These are phyloP conservation scores for Dryococelus australis DNA, from an alignment of 2,888 invertebrate genomes.

Conservation along the genomic window DNA sequence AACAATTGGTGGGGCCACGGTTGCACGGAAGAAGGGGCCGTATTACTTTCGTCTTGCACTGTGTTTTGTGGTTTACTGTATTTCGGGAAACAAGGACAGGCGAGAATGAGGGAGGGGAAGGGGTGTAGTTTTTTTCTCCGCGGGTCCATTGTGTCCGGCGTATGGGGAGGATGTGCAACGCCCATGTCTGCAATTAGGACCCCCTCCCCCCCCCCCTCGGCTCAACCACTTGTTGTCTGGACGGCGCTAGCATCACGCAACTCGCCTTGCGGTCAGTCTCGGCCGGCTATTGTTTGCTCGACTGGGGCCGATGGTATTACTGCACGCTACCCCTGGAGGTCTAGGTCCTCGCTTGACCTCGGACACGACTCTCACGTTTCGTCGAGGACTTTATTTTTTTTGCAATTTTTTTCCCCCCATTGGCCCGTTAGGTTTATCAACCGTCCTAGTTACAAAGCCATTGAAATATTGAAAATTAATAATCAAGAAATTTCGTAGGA, in stretches of 20 bases:
- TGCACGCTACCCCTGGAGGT: background rate
- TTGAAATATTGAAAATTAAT: too few species aligned
- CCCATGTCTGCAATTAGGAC: background rate
- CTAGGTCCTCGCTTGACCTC: background rate
- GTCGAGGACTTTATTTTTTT: too few species aligned
- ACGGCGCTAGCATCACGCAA: background rate
- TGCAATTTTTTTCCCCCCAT: too few species aligned
- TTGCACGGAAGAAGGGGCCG: background rate
- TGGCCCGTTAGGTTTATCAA: too few species aligned
- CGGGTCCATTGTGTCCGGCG: background rate
- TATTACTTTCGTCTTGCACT: background rate
- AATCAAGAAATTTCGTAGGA: too few species aligned
- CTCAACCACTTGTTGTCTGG: background rate
- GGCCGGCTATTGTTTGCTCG: background rate
- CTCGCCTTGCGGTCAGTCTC: background rate
- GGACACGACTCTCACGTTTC: background rate
- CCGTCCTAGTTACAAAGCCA: too few species aligned
- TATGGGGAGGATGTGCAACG: background rate
- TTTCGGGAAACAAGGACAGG: background rate
- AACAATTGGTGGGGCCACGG: background rate
- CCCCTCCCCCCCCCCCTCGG: too few species aligned
- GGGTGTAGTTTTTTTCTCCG: background rate
- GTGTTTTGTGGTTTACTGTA: slow-evolving; percentile 16
- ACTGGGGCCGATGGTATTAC: background rate
- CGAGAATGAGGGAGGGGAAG: background rate